These are phyloP conservation scores for Apus apus DNA, from an alignment of 2,113 vertebrate genomes.

Conservation along the genomic window DNA sequence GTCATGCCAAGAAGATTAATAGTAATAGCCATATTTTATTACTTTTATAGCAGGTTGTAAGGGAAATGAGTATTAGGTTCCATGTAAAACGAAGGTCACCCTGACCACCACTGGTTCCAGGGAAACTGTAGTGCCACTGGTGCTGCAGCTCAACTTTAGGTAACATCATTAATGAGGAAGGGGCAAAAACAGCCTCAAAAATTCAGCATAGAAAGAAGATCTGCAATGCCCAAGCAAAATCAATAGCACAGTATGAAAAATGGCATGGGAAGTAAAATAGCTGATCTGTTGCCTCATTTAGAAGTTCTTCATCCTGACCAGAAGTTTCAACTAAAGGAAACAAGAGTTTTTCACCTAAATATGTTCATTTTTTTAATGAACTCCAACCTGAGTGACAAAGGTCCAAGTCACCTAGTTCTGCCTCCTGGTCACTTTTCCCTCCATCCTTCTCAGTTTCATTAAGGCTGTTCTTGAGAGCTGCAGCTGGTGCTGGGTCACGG, in stretches of 20 bases:
- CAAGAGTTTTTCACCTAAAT: not conserved
- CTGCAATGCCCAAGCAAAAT: conserved; percentile 11
- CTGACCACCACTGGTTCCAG: not conserved
- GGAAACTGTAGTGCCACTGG: not conserved
- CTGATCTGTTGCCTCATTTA: not conserved
- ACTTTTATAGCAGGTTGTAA: conserved; percentile 49
- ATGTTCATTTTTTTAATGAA: not conserved
- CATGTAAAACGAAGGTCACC: conserved; percentile 48
- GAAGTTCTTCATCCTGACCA: not conserved
- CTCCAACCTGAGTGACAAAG: not conserved
- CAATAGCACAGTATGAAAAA: conserved; percentile 22
- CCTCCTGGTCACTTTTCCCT: not conserved
- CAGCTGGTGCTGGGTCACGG: rapidly evolving
- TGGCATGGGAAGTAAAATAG: not conserved
- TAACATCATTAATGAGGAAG: not conserved
- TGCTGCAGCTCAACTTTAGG: not conserved
- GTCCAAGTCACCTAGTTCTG: not conserved
- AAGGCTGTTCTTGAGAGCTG: not conserved
- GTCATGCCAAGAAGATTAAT: not conserved
- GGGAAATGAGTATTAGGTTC: conserved; percentile 45
- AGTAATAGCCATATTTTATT: conserved; percentile 17
- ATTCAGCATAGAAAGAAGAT: not conserved
- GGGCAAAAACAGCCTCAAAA: not conserved
- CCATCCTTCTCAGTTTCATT: rapidly evolving
- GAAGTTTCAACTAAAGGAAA: not conserved